Percentiles rank a stretch among this genome's conserved stretches.
phyloP scores from a whole-genome alignment of 2,797 vertebrate species.

The Gymnoscopelus microlampas region DNA sequence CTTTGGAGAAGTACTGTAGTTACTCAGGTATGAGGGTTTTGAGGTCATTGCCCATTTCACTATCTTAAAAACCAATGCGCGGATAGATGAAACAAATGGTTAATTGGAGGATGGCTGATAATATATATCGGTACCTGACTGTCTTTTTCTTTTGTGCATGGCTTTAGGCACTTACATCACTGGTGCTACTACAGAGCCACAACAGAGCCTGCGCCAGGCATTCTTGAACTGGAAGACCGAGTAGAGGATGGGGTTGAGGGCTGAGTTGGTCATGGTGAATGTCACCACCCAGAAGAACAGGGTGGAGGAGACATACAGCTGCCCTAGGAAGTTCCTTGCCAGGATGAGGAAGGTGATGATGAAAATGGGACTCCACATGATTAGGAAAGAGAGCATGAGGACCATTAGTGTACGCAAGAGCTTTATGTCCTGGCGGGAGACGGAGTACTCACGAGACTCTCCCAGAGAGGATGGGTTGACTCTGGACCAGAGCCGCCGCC shows the following conservation, averaged over 20 bases:
- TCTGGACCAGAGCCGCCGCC: slow-evolving; percentile 72
- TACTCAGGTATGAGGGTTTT: no score
- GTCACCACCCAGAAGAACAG: slow-evolving; percentile 86
- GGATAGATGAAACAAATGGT: no score
- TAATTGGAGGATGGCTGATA: no score
- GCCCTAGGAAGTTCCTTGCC: slow-evolving; percentile 73
- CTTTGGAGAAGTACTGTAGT: no score
- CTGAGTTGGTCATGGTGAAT: slow-evolving; percentile 86
- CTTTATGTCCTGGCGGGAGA: slow-evolving; percentile 84
- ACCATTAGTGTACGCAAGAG: slow-evolving; percentile 85
- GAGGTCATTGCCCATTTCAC: no score
- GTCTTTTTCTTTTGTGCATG: no score
- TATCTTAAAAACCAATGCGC: no score
- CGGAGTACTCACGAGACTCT: slow-evolving; percentile 60
- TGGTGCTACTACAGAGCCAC: slow-evolving; percentile 45
- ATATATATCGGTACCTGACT: no score
- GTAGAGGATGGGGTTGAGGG: slow-evolving; percentile 88
- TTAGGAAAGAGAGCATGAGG: slow-evolving; percentile 86
- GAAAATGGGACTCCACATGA: slow-evolving; percentile 88
- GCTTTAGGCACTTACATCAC: no score
- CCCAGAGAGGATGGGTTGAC: slow-evolving; percentile 50
- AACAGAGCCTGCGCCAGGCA: slow-evolving; percentile 76
- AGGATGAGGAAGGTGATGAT: slow-evolving; percentile 83
- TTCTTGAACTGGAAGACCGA: slow-evolving; percentile 80
- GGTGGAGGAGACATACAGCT: slow-evolving; percentile 78